Conservation (phyloP, 2,113 vertebrate genomes). For the Polypterus senegalus region DNA sequence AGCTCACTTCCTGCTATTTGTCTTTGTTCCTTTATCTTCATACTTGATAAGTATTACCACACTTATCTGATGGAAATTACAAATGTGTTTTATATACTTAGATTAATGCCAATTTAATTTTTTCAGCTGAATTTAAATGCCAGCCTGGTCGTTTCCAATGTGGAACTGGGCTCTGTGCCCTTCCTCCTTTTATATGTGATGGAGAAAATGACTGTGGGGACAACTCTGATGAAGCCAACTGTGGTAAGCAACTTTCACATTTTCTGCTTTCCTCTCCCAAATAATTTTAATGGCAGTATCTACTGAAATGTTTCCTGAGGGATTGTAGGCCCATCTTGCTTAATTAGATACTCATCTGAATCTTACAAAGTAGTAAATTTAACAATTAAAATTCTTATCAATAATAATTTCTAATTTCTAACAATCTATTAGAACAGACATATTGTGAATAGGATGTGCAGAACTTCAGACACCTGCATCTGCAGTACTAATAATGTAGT, state of each 20-base stretch:
- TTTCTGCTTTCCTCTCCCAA: background rate
- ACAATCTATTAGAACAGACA: too few relatives aligned
- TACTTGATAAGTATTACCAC: background rate
- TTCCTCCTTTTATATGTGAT: slow-evolving; percentile 94
- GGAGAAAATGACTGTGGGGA: slow-evolving; percentile 96
- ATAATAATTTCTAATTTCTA: too few relatives aligned
- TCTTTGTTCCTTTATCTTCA: slow-evolving; percentile 5
- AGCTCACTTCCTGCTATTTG: background rate
- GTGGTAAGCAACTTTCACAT: slow-evolving; percentile 54
- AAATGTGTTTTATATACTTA: background rate
- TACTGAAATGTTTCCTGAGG: background rate
- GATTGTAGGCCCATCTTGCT: too few relatives aligned
- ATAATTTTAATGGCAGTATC: background rate
- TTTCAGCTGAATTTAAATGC: slow-evolving; percentile 89
- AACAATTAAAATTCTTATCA: too few relatives aligned
- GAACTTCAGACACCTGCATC: too few relatives aligned
- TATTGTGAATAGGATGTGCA: too few relatives aligned
- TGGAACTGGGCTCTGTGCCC: slow-evolving; percentile 87
- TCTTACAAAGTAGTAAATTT: too few relatives aligned
- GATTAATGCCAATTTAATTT: slow-evolving; percentile 12
- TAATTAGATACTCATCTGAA: too few relatives aligned
- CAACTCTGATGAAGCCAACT: slow-evolving; percentile 94
- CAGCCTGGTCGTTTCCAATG: slow-evolving; percentile 95
- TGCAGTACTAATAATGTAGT: too few relatives aligned
- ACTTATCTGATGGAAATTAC: too few relatives aligned